Evolutionary conservation across 2,797 vertebrate species (phyloP).

Genomic region (Chelon labrosus): DNA sequence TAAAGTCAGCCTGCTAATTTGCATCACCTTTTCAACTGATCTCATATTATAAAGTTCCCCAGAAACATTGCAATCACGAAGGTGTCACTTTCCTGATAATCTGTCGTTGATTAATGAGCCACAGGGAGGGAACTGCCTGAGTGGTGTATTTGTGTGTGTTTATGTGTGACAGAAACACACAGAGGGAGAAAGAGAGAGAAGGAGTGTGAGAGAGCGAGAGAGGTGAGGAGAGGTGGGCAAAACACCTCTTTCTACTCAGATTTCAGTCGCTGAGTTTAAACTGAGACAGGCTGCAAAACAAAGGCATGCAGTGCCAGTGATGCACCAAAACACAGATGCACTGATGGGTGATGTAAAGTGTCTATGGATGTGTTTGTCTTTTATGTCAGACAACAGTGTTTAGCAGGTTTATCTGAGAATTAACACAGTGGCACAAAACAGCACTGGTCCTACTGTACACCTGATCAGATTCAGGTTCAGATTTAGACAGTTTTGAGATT

Average conservation of each 20-base stretch:
- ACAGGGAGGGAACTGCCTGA: constrained; percentile 36
- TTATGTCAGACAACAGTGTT: not conserved
- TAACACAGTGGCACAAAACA: not conserved
- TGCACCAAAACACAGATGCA: not conserved
- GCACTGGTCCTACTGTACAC: no score
- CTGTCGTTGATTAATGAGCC: constrained; percentile 81
- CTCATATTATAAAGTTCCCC: constrained; percentile 70
- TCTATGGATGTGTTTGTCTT: not conserved
- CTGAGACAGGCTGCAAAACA: constrained; percentile 3
- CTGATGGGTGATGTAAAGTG: not conserved
- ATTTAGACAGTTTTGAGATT: not conserved
- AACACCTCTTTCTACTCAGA: constrained; percentile 15
- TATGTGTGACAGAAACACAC: not conserved
- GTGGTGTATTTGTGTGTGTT: constrained; percentile 26
- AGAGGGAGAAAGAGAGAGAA: not conserved
- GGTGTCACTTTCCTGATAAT: constrained; percentile 79
- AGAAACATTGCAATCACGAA: constrained; percentile 71
- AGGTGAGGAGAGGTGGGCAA: constrained; percentile 7
- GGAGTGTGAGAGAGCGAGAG: no score
- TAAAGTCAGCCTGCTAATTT: constrained; percentile 60
- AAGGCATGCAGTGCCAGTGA: constrained; percentile 4
- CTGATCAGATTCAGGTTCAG: no score
- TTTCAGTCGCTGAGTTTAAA: constrained; percentile 18
- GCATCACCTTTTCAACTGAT: constrained; percentile 62
- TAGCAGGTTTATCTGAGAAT: not conserved